Percentiles rank a stretch among this genome's conserved stretches.
phyloP scores from a whole-genome alignment of 2,113 vertebrate genomes.

The Cynocephalus volans region DNA sequence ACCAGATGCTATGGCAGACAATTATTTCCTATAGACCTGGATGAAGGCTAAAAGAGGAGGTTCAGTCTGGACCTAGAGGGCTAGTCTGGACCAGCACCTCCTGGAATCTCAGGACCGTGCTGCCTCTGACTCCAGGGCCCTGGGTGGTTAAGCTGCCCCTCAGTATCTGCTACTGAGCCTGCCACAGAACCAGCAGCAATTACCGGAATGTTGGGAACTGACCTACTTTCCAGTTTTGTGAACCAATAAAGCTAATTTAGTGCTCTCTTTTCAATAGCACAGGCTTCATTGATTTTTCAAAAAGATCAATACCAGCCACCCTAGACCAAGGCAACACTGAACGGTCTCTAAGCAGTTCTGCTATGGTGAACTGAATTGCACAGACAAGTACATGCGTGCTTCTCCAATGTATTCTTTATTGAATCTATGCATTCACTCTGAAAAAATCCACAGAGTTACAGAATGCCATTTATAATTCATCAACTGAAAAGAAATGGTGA shows the following conservation, averaged over 20 bases:
- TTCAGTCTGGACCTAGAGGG: background rate
- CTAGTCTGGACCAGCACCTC: background rate
- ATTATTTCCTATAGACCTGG: slow-evolving; percentile 55
- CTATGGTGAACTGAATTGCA: background rate
- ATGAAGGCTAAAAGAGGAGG: background rate
- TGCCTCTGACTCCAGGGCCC: background rate
- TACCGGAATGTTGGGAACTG: slow-evolving; percentile 48
- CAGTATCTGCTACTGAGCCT: background rate
- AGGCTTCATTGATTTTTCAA: slow-evolving; percentile 77
- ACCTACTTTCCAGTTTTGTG: slow-evolving; percentile 80
- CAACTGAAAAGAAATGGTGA: slow-evolving; percentile 45
- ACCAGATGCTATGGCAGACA: slow-evolving; percentile 48
- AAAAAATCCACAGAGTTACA: slow-evolving; percentile 29
- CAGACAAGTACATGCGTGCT: background rate
- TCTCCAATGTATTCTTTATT: background rate
- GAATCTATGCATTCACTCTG: background rate
- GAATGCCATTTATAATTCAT: background rate
- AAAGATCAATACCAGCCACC: slow-evolving; percentile 52
- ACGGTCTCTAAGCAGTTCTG: background rate
- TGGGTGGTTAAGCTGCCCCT: background rate
- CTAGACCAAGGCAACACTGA: background rate
- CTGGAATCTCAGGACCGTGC: background rate
- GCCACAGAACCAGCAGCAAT: slow-evolving; percentile 38
- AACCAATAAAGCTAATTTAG: slow-evolving; percentile 72
- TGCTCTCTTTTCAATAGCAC: slow-evolving; percentile 71